phyloP scores from a whole-genome alignment of 2,888 invertebrate genomes.

The Phyto melanocephala region DNA sequence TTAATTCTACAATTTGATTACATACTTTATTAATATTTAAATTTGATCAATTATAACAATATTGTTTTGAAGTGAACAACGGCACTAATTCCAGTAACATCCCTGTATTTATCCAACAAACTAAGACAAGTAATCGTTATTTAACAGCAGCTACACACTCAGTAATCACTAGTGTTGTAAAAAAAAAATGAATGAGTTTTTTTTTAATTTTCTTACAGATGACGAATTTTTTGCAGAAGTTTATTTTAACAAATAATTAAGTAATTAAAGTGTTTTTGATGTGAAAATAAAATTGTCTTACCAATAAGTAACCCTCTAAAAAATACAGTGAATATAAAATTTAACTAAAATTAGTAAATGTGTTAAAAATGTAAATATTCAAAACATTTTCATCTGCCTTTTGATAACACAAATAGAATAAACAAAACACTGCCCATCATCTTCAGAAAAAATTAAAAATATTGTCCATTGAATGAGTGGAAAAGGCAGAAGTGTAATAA shows the following conservation, averaged over 20 bases:
- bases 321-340: not conserved
- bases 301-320: not conserved
- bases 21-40: too few relatives aligned
- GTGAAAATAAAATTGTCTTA: slow-evolving; percentile 65
- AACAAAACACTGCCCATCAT: not conserved
- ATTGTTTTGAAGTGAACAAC: too few relatives aligned
- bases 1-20: too few relatives aligned
- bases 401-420: not conserved
- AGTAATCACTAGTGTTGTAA: slow-evolving; percentile 42
- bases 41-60: too few relatives aligned
- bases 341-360: not conserved
- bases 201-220: slow-evolving; percentile 46
- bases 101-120: slow-evolving; percentile 12
- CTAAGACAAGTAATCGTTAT: not conserved
- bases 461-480: not conserved
- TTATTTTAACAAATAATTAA: slow-evolving; percentile 61
- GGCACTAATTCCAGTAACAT: too few relatives aligned
- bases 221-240: slow-evolving; percentile 64
- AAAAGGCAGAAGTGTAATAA: not conserved
- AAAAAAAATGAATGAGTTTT: too few relatives aligned
- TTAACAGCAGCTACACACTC: not conserved
- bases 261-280: slow-evolving; percentile 56
- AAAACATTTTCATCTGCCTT: slow-evolving; percentile 29
- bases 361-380: not conserved
- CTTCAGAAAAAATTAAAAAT: not conserved